These are phyloP conservation scores for Chitala chitala DNA, from an alignment of 2,113 vertebrate species.

Conservation along the genomic window DNA sequence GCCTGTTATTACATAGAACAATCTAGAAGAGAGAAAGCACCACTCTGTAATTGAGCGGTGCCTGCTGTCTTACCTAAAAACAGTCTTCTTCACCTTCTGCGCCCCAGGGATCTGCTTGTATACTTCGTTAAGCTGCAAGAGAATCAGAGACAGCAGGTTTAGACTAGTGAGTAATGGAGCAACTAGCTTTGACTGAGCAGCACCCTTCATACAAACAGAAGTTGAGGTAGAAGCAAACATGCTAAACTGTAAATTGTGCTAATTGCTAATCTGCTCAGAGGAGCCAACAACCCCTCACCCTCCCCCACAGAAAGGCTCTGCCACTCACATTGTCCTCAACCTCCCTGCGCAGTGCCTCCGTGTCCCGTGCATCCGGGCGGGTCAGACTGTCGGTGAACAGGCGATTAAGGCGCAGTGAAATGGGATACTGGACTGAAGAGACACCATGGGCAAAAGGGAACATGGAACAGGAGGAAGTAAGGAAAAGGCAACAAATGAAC, in stretches of 20 bases:
- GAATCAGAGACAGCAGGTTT: slow-evolving; percentile 10
- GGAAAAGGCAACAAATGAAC: background rate
- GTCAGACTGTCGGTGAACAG: slow-evolving; percentile 76
- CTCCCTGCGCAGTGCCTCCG: slow-evolving; percentile 74
- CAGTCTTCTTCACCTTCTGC: slow-evolving; percentile 78
- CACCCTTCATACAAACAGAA: background rate
- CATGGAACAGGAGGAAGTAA: background rate
- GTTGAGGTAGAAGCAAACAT: too few relatives aligned
- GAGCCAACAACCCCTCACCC: too few relatives aligned
- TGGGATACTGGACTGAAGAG: slow-evolving; percentile 72
- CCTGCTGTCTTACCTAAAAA: slow-evolving; percentile 76
- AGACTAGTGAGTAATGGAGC: background rate
- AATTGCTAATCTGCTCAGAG: background rate
- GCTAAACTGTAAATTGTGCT: background rate
- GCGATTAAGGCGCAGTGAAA: slow-evolving; percentile 80
- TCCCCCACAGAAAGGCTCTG: background rate
- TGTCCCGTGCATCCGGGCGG: slow-evolving; percentile 68
- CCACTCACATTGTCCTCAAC: slow-evolving; percentile 82
- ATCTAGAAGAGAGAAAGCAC: background rate
- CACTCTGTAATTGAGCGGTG: too few relatives aligned
- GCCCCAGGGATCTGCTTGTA: slow-evolving; percentile 76
- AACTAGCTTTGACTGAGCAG: background rate
- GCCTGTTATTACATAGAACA: background rate
- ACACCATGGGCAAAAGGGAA: background rate
- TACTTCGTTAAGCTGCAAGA: slow-evolving; percentile 74